Percentiles rank a stretch among this genome's conserved stretches.
Evolutionary conservation across 2,888 invertebrate species (phyloP).

Genomic region (Hermaeophaga mercurialis): DNA sequence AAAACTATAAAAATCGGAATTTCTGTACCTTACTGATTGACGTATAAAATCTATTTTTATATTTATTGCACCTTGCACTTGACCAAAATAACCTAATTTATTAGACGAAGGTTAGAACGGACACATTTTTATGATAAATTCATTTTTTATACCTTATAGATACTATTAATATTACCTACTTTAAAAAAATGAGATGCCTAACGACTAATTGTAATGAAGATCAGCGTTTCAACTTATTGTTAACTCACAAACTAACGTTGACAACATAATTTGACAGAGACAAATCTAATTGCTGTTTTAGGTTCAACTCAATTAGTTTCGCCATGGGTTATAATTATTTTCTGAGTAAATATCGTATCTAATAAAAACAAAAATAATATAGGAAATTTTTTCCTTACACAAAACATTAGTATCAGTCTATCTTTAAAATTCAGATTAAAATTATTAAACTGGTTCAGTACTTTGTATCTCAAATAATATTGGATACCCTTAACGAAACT

Average conservation of each 20-base stretch:
- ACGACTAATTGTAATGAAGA: background rate
- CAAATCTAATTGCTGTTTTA: background rate
- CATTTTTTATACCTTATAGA: background rate
- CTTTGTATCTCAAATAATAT: too few relatives aligned
- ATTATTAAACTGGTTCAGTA: too few relatives aligned
- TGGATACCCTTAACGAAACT: too few relatives aligned
- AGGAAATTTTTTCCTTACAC: too few relatives aligned
- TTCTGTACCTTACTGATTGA: background rate
- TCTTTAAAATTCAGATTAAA: too few relatives aligned
- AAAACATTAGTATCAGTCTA: too few relatives aligned
- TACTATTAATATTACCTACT: background rate
- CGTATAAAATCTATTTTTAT: background rate
- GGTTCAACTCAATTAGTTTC: background rate
- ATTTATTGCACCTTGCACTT: background rate
- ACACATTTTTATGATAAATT: background rate
- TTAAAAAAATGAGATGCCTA: background rate
- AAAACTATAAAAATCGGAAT: background rate
- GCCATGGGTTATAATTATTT: background rate
- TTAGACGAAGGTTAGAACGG: background rate
- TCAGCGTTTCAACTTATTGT: too few relatives aligned
- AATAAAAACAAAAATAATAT: too few relatives aligned
- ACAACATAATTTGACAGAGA: conserved; percentile 9
- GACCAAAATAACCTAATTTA: background rate
- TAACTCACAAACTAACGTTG: too few relatives aligned
- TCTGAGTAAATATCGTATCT: background rate